Evolutionary conservation across 2,888 invertebrate genomes (phyloP), one percentile per base, ranked within the genome.

Genomic region (Athetis lepigone): DNA sequence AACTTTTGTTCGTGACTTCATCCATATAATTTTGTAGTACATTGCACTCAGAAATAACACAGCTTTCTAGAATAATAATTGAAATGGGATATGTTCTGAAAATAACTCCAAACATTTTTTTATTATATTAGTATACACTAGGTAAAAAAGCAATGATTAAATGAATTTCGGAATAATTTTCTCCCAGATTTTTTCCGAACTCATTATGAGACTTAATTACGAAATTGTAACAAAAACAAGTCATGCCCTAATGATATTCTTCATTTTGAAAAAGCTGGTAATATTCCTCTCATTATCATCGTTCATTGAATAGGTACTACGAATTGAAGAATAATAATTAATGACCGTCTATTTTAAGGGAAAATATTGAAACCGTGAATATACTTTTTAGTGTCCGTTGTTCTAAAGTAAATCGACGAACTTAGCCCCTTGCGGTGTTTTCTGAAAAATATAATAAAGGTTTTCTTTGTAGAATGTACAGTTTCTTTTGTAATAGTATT

Each of bases 331-430:
- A 36, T 21, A 19, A 18, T 8, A 33, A 13, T 11, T 18, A 29
- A 21, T 4, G 25, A 60, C 21, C 8, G 5, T 23, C 21, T 7
- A 58, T 23, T 59, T 36, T 21, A 4, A 47, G 33, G 4, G 4
- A 66, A 45, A 50, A 45, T 2, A 63, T 45, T 29, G 21, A 70
- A 49, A 25, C 18, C 16, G n/a, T 2, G 4, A 29, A 46, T 36
- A 71, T 52, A 64, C 19, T 43, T 27, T 50, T 33, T 47, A 43
- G 36, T 33, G 37, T 33, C 16, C 25, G 1, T n/a, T 21, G 37
- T 68, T 56, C 8, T 0, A 8, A 39, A 66, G 56, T 72, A 47
- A 33, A 55, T 72, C 25, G 11, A 49, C 8, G 33, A 23, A 45
- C 27, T 21, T 5, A 42, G 13, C 19, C 67, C 39, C 43, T 54